phyloP scores from a whole-genome alignment of 2,113 vertebrate species.

The Zingel zingel region DNA sequence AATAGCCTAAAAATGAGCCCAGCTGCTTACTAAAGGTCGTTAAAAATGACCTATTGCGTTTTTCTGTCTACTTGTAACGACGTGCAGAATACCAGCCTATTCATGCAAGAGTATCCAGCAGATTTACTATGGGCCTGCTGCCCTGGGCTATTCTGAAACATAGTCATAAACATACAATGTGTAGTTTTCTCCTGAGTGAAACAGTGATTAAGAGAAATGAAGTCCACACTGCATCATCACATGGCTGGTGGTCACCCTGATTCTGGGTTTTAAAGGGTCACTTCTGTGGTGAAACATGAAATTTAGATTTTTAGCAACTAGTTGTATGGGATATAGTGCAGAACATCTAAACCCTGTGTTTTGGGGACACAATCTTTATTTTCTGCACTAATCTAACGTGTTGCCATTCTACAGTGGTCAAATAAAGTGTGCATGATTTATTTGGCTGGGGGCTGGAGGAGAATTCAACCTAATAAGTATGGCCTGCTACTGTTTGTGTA shows the following conservation, averaged over 20 bases:
- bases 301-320: neutral
- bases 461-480: neutral
- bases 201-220: neutral
- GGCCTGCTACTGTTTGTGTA: neutral
- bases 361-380: neutral
- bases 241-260: neutral
- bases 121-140: conserved; percentile 12
- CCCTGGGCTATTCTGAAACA: neutral
- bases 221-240: conserved; percentile 1
- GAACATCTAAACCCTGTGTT: neutral
- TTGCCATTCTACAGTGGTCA: neutral
- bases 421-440: conserved; percentile 2
- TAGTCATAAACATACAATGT: conserved; percentile 3
- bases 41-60: conserved; percentile 3
- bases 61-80: neutral
- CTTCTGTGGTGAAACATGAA: neutral
- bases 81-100: conserved; percentile 14
- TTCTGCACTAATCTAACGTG: neutral
- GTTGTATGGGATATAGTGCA: neutral
- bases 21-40: conserved; percentile 3
- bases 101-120: neutral
- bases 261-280: conserved; percentile 10
- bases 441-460: neutral
- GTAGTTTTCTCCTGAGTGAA: neutral
- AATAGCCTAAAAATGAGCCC: conserved; percentile 33